phyloP scores from a whole-genome alignment of 2,113 vertebrate genomes.

The Neogobius melanostomus region DNA sequence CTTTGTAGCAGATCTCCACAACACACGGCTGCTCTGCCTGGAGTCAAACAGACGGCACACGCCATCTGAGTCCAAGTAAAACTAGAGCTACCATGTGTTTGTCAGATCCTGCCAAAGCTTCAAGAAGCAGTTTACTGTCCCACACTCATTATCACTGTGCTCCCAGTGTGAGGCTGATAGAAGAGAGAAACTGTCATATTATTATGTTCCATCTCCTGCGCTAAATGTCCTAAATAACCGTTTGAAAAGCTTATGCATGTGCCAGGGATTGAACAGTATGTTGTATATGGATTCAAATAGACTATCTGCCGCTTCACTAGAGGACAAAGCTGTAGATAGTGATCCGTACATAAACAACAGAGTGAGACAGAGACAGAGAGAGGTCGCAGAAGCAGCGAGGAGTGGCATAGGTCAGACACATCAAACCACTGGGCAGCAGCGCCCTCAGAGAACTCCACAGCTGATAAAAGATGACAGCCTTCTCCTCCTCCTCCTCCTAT shows the following conservation, averaged over 20 bases:
- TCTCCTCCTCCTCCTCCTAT: slow-evolving; percentile 6
- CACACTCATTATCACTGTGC: neutral
- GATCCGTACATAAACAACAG: slow-evolving; percentile 36
- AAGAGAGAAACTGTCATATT: neutral
- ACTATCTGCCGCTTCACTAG: slow-evolving; percentile 17
- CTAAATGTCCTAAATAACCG: neutral
- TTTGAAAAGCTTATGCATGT: neutral
- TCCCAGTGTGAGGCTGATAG: neutral
- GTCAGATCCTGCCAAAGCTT: neutral
- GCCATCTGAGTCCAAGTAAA: slow-evolving; percentile 11
- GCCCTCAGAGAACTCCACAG: slow-evolving; percentile 24
- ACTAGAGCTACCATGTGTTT: neutral
- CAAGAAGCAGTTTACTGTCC: neutral
- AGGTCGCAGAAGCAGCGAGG: slow-evolving; percentile 2
- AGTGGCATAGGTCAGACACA: slow-evolving; percentile 42
- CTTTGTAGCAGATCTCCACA: neutral
- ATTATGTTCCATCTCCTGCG: no score
- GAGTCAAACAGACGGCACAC: neutral
- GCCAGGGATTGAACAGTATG: neutral
- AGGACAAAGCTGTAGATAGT: slow-evolving; percentile 32
- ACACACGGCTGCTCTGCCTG: neutral
- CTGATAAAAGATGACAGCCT: slow-evolving; percentile 33
- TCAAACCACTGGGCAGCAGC: slow-evolving; percentile 25
- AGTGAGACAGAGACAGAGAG: slow-evolving; percentile 6
- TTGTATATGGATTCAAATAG: neutral